These are phyloP conservation scores for Rhagium mordax DNA, from an alignment of 2,888 invertebrate species.

Conservation along the genomic window DNA sequence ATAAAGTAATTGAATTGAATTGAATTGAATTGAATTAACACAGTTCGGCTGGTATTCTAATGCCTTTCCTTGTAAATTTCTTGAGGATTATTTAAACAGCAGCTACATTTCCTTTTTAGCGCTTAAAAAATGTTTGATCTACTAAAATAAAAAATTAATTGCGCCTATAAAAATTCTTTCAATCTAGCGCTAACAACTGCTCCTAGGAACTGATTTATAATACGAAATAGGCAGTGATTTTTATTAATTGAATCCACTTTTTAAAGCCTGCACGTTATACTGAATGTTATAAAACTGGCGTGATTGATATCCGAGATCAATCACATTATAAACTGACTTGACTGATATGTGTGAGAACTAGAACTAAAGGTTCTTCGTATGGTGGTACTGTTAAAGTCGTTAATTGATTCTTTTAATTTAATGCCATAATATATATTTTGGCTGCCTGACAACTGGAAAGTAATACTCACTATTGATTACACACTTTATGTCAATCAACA, in stretches of 20 bases:
- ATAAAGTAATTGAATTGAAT: too few relatives aligned
- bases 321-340: constrained; percentile 34
- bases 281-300: constrained; percentile 38
- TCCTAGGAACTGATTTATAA: constrained; percentile 49
- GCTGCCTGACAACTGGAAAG: neutral
- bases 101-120: neutral
- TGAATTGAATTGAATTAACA: too few relatives aligned
- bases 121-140: constrained; percentile 2
- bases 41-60: too few relatives aligned
- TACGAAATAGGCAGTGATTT: constrained; percentile 44
- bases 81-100: neutral
- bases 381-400: neutral
- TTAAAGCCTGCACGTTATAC: constrained; percentile 38
- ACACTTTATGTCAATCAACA: neutral
- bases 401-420: neutral
- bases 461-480: neutral
- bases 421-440: neutral
- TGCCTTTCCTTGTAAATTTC: too few relatives aligned
- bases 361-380: neutral
- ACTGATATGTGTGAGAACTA: constrained; percentile 42
- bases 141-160: constrained; percentile 38
- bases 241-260: constrained; percentile 49
- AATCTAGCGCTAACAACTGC: constrained; percentile 34
- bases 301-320: constrained; percentile 41
- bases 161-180: constrained; percentile 44